Base-by-base conservation (phyloP, 2,888 invertebrate genomes). In the Drosophila meridiana region DNA sequence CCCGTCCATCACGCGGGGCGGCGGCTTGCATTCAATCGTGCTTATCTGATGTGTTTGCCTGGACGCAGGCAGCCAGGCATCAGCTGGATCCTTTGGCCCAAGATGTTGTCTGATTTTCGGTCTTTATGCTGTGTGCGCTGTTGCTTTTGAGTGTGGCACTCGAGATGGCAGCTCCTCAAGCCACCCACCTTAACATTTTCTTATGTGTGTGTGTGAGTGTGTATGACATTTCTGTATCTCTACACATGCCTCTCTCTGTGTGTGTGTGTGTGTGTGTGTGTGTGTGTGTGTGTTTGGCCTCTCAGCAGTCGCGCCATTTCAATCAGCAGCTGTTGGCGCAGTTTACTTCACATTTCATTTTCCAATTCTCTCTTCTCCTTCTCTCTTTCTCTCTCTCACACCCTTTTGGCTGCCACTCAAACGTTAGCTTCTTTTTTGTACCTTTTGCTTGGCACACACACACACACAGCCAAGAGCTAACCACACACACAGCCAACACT, bases 41-140 rank as follows among this genome's bases (percentile, higher is more conserved):
- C 78, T 78, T 85, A 85, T 85, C 90, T 89, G 85, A 85, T 85
- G 79, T 77, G 78, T 77, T 67, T 64, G 77, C 72, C 80, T 74
- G 75, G 65, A 72, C 58, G 30, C 42, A 13, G 55, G 28, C 55
- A 38, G 55, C 14, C 55, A 28, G 55, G 34, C 55, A 52, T 34
- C 52, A 52, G 52, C 52, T 36, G 52, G 63, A 40, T 40, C 69
- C 78, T 61, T 78, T 69, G 69, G 71, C 48, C 80, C 69, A 87
- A 90, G 89, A 85, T 90, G 90, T 85, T 85, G 90, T 83, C 87
- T 85, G 85, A 85, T 89, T 89, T 87, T 85, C 36, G 89, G 87
- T 87, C 84, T 90, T 83, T 88, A 90, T 84, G 77, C 83, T 83
- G 59, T 53, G 70, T 53, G 70, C 69, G 63, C 65, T 65, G 61